Base-by-base conservation (phyloP, 2,113 vertebrate genomes). In the Pogona vitticeps region DNA sequence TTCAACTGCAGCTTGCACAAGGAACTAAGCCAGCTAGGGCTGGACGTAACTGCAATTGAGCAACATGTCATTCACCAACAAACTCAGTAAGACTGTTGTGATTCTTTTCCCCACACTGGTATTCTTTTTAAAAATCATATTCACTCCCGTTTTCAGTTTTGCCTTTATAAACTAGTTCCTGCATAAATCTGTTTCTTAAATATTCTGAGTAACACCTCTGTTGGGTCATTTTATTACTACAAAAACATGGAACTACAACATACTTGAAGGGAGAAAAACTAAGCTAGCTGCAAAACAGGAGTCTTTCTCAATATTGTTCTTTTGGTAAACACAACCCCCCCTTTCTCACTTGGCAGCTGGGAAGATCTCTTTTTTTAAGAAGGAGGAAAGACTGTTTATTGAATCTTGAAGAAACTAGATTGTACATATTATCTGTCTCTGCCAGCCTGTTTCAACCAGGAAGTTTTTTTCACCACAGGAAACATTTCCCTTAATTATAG, bases 371-470 rank as follows among this genome's bases (percentile, higher is more conserved):
- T 81, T 80, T 85, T 89, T 93, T 91, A 88, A 88, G n/a, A n/a
- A n/a, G n/a, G n/a, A n/a, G n/a, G n/a, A 84, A 89, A 93, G 92
- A 90, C 89, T 58, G 0, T 82, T 93, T 93, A 91, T 90, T 94
- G 90, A 90, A 94, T 93, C 92, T 82, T 78, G 89, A 84, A 86
- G 89, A 90, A 93, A 93, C n/a, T n/a, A n/a, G n/a, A n/a, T n/a
- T n/a, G n/a, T n/a, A n/a, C n/a, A n/a, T n/a, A n/a, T n/a, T n/a
- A n/a, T n/a, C n/a, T n/a, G n/a, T n/a, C n/a, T n/a, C n/a, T 92
- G 93, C 92, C 91, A 91, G 72, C 84, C 86, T 85, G 28, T 76
- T 82, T 89, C 91, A 90, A 76, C 87, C 63, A 31, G n/a, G 87
- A 63, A 71, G 28, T 21, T 85, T 63, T 65, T 92, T 80, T 81